Conservation (phyloP, 2,113 vertebrate genomes). For the Muscicapa adusta region DNA sequence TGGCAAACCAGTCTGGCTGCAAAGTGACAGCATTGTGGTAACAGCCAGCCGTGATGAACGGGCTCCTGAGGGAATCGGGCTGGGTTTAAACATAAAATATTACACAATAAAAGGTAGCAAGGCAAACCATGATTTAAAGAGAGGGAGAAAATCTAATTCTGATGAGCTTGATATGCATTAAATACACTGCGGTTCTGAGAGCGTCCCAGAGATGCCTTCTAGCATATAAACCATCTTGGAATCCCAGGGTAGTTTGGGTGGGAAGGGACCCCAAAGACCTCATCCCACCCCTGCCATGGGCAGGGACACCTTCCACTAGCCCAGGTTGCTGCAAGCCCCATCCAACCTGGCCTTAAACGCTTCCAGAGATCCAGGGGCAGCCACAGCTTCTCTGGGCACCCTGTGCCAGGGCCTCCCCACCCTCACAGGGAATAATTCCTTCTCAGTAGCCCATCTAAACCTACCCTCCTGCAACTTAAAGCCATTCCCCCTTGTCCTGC, state of each 20-base stretch:
- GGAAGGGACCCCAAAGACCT: not conserved
- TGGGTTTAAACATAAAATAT: not conserved
- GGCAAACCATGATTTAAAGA: not conserved
- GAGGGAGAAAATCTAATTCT: not conserved
- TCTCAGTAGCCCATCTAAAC: rapidly evolving
- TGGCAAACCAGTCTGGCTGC: not conserved
- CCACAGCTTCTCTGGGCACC: not conserved
- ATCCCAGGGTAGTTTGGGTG: rapidly evolving
- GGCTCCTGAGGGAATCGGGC: not conserved
- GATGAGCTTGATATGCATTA: not conserved
- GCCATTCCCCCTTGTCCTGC: not conserved
- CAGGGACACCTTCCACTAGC: rapidly evolving
- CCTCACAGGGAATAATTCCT: not conserved
- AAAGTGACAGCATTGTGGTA: not conserved
- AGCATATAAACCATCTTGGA: not conserved
- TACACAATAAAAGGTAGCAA: not conserved
- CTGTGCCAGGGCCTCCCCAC: not conserved
- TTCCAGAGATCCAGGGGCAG: not conserved
- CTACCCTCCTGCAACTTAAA: not conserved
- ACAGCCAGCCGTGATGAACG: not conserved
- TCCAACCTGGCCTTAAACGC: not conserved
- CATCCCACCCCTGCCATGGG: not conserved
- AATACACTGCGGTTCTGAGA: not conserved
- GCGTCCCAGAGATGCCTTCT: not conserved
- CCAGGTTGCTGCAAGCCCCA: rapidly evolving